phyloP scores from a whole-genome alignment of 2,797 vertebrate species.

The Sebastes vulpes region DNA sequence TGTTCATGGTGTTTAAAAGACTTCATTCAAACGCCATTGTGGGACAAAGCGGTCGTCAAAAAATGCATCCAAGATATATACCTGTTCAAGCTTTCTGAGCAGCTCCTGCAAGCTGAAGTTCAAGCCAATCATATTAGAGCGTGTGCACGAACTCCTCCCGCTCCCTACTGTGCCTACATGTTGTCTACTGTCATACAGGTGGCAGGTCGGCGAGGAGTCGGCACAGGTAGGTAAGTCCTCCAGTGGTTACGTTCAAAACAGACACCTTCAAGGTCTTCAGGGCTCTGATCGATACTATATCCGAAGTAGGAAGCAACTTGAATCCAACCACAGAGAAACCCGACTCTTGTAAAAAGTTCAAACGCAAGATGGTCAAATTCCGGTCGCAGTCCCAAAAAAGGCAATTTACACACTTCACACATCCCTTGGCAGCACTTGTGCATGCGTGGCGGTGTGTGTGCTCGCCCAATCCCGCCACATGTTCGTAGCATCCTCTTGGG shows the following conservation, averaged over 20 bases:
- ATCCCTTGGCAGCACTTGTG: constrained; percentile 46
- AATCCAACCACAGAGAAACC: constrained; percentile 8
- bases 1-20: not conserved
- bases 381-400: constrained; percentile 32
- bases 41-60: not conserved
- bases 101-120: constrained; percentile 94
- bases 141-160: constrained; percentile 63
- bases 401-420: constrained; percentile 57
- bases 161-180: constrained; percentile 66
- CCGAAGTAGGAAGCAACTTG: constrained; percentile 16
- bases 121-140: constrained; percentile 93
- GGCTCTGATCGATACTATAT: constrained; percentile 28
- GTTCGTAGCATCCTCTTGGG: constrained; percentile 76
- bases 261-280: constrained; percentile 3
- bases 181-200: constrained; percentile 33
- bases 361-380: constrained; percentile 39
- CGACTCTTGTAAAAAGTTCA: constrained; percentile 1
- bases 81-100: constrained; percentile 95
- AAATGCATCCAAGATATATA: constrained; percentile 73
- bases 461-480: constrained; percentile 67
- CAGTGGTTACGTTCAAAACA: constrained; percentile 55
- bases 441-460: constrained; percentile 35
- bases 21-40: not conserved
- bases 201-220: constrained; percentile 2
- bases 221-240: constrained; percentile 48